These are phyloP conservation scores for Drosophila littoralis DNA, from an alignment of 1,140 invertebrate species.

Conservation along the genomic window DNA sequence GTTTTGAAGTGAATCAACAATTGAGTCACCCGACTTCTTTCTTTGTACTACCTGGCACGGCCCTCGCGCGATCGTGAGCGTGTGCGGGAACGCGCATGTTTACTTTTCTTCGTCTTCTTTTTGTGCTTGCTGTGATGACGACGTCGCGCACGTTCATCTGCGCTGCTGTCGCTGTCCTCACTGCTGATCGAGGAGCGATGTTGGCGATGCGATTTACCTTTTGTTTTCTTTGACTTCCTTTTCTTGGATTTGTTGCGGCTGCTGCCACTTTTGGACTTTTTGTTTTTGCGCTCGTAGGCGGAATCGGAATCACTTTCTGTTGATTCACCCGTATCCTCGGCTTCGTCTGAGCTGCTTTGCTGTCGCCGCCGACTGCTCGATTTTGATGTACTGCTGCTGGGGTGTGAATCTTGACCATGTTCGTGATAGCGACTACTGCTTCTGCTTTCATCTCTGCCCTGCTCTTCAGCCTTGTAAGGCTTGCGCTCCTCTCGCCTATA, in stretches of 20 bases:
- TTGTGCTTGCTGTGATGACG: constrained; percentile 68
- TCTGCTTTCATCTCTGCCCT: constrained; percentile 21
- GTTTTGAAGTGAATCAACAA: constrained; percentile 56
- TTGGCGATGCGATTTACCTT: constrained; percentile 49
- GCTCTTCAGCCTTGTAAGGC: constrained; percentile 16
- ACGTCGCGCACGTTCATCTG: constrained; percentile 24
- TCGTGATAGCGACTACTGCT: constrained; percentile 22
- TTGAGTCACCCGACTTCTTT: not conserved
- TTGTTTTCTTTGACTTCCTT: constrained; percentile 71
- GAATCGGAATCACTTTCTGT: constrained; percentile 75
- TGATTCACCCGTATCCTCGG: constrained; percentile 69
- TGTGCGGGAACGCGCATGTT: constrained; percentile 69
- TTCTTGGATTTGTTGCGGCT: constrained; percentile 52
- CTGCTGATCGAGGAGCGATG: constrained; percentile 21
- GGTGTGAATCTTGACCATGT: constrained; percentile 13
- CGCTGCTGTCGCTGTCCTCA: constrained; percentile 39
- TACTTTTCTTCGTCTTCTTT: constrained; percentile 82
- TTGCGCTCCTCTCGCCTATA: constrained; percentile 39
- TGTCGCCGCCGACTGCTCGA: constrained; percentile 24
- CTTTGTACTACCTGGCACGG: constrained; percentile 51
- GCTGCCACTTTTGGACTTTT: constrained; percentile 57
- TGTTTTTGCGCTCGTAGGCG: constrained; percentile 67
- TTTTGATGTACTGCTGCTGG: constrained; percentile 39
- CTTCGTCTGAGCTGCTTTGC: constrained; percentile 65
- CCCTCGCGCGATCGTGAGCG: constrained; percentile 70